Evolutionary conservation across 1,140 invertebrate species (phyloP), one percentile per base, ranked within the genome.

Genomic region (Lycorma delicatula): DNA sequence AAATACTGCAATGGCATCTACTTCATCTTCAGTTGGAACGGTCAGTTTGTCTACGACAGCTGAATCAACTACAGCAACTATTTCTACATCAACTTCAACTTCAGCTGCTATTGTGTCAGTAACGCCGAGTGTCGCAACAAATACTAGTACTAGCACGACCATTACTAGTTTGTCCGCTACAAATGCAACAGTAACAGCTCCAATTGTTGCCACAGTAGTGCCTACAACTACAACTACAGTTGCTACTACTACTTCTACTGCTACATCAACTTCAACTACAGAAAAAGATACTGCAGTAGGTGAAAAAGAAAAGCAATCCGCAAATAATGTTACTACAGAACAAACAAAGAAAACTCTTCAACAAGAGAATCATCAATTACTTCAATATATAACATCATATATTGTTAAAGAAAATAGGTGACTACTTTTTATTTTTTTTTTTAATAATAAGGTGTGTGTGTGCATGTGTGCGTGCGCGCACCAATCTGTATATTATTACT

Each of bases 401-500:
- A 81, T 91, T 54, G 85, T 89, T 0, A 87, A 85, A 62, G 82
- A 87, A 56, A 85, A 79, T 53, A 80, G 80, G 73, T 80, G 66
- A 60, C 23, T 53, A 50, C 20, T n/a, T n/a, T n/a, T n/a, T n/a
- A n/a, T n/a, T n/a, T n/a, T n/a, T n/a, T n/a, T n/a, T n/a, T n/a
- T n/a, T n/a, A n/a, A n/a, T n/a, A n/a, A n/a, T n/a, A n/a, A n/a
- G n/a, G n/a, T n/a, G n/a, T n/a, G n/a, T n/a, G n/a, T n/a, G n/a
- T n/a, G n/a, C n/a, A n/a, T n/a, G n/a, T n/a, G n/a, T n/a, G n/a
- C n/a, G n/a, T n/a, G n/a, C n/a, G n/a, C n/a, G n/a, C n/a, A n/a
- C n/a, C n/a, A n/a, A n/a, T n/a, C n/a, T n/a, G n/a, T n/a, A n/a
- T n/a, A n/a, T n/a, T n/a, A n/a, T n/a, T n/a, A n/a, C n/a, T n/a